Evolutionary conservation across 2,113 vertebrate genomes (phyloP), one percentile per base, ranked within the genome.

Genomic region (Siphamia tubifer): DNA sequence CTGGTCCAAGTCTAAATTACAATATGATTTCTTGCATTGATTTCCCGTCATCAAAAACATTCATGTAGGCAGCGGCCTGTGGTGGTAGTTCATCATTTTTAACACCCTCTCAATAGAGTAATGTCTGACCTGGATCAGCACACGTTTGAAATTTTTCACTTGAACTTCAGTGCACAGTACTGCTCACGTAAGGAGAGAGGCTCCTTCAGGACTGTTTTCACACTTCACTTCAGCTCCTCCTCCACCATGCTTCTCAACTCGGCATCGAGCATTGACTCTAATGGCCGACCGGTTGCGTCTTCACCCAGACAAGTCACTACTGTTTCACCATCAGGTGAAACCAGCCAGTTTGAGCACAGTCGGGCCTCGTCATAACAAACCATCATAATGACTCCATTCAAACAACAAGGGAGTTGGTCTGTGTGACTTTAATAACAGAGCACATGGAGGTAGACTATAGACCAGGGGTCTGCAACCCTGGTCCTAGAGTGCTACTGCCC

Each of bases 341-440:
- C 3, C 57, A 58, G 54, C 74, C 75, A 84, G 47, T 88, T 5
- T 54, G 51, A 81, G 47, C 3, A n/a, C 45, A 57, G 54, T 30
- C 56, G 35, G 40, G 20, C 70, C 60, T 68, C 57, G 58, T 74
- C 62, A 49, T 82, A 67, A 76, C 63, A 45, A 58, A 30, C 53
- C 49, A 80, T 43, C 57, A 91, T 85, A 91, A 90, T 80, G 67
- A 61, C 44, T 67, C 58, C 75, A 81, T 90, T 92, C 78, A 90
- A 66, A 48, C 39, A 4, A n/a, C 0, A 12, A 27, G 70, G 51
- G 57, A 62, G 73, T 61, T 70, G 57, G 72, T 55, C 49, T 7
- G 48, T 56, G 70, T 77, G 52, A 16, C 56, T 77, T 44, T 68
- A 75, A 76, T 75, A 84, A 72, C 61, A 51, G 63, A 7, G 36